Conservation (phyloP, 1,140 invertebrate species). For the Aphaenogaster ashmeadi region DNA sequence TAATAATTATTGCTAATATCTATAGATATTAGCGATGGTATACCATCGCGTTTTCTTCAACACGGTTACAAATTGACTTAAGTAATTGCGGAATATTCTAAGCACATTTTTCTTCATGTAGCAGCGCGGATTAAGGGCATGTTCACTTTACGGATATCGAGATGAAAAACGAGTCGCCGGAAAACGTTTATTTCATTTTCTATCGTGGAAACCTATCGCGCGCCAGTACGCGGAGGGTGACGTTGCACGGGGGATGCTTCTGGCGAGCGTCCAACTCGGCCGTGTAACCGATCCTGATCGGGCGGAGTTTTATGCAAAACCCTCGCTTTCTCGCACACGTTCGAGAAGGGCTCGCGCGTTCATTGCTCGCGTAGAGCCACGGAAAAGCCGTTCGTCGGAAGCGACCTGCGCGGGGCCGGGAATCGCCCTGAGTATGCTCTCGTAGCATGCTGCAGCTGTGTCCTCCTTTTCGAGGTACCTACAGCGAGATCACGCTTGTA, state of each 20-base stretch:
- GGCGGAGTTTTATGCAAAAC: slow-evolving; percentile 17
- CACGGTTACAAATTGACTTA: too few relatives aligned
- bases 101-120: not conserved
- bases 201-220: slow-evolving; percentile 10
- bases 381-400: slow-evolving; percentile 3
- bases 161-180: slow-evolving; percentile 12
- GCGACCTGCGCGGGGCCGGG: not conserved
- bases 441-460: not conserved
- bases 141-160: slow-evolving; percentile 21
- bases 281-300: slow-evolving; percentile 30
- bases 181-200: slow-evolving; percentile 37
- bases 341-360: slow-evolving; percentile 22
- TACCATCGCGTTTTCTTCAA: slow-evolving; percentile 1
- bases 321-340: not conserved
- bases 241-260: slow-evolving; percentile 13
- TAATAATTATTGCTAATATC: not conserved
- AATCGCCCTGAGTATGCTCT: not conserved
- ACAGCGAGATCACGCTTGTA: not conserved
- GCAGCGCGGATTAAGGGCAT: not conserved
- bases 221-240: not conserved
- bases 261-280: slow-evolving; percentile 36
- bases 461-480: not conserved
- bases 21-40: not conserved
- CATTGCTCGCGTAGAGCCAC: slow-evolving; percentile 17
- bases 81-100: not conserved